Evolutionary conservation across 1,140 invertebrate genomes (phyloP).

Genomic region (Arctopsyche grandis): DNA sequence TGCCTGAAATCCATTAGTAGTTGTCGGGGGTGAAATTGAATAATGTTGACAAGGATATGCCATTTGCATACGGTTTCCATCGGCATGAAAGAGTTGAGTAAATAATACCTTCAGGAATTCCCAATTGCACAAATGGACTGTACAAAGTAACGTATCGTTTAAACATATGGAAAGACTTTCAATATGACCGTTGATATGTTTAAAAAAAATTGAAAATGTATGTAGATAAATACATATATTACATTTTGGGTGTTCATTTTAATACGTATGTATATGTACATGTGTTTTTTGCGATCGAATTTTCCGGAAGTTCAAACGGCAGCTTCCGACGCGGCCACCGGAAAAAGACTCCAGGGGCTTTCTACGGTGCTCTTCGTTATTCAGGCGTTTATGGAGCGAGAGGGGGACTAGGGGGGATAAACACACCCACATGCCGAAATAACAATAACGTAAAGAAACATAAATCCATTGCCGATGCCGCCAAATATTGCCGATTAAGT

Average conservation of each 20-base stretch:
- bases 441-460: constrained; percentile 37
- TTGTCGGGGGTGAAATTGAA: background rate
- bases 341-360: constrained; percentile 19
- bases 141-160: background rate
- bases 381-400: background rate
- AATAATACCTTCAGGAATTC: background rate
- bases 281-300: too few relatives aligned
- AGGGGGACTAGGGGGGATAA: background rate
- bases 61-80: constrained; percentile 40
- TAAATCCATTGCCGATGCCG: constrained; percentile 41
- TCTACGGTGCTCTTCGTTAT: background rate
- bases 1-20: constrained; percentile 28
- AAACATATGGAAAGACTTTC: too few relatives aligned
- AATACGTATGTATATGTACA: too few relatives aligned
- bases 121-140: background rate
- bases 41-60: constrained; percentile 34
- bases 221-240: too few relatives aligned
- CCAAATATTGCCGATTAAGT: constrained; percentile 51
- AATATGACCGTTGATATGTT: too few relatives aligned
- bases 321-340: constrained; percentile 16
- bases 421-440: constrained; percentile 16
- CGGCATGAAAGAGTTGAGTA: constrained; percentile 22
- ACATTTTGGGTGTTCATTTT: too few relatives aligned
- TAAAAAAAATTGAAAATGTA: too few relatives aligned
- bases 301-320: constrained; percentile 17